A percentile compares a stretch with the other conserved stretches of the same genome.
These are phyloP conservation scores for Copidosoma aretas DNA, from an alignment of 2,888 invertebrate genomes.

Conservation along the genomic window DNA sequence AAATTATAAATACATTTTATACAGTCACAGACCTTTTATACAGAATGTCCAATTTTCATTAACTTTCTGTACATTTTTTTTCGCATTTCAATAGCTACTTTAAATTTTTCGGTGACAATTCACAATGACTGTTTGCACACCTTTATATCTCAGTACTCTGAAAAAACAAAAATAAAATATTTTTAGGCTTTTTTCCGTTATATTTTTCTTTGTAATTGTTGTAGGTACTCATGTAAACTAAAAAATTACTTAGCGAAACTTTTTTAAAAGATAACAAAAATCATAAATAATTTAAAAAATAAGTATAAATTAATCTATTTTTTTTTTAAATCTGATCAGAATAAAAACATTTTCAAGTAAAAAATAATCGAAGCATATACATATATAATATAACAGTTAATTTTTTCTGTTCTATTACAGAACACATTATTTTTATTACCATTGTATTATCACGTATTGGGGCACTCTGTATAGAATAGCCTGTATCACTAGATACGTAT, in stretches of 20 bases:
- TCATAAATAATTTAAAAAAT: conserved; percentile 15
- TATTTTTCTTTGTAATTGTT: conserved; percentile 7
- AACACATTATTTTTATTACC: conserved; percentile 16
- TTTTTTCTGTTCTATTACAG: conserved; percentile 23
- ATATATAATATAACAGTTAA: conserved; percentile 16
- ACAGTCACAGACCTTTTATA: conserved; percentile 60
- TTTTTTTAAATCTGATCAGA: not conserved
- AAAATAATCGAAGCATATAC: conserved; percentile 8
- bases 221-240: no score
- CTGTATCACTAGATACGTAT: conserved; percentile 61
- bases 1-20: conserved; percentile 63
- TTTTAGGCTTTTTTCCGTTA: not conserved
- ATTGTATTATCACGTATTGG: conserved; percentile 39
- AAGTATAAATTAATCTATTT: conserved; percentile 13
- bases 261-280: no score
- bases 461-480: conserved; percentile 59
- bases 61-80: conserved; percentile 26
- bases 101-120: conserved; percentile 16
- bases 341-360: conserved; percentile 6
- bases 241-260: no score
- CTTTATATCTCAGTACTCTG: not conserved
- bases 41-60: conserved; percentile 55
- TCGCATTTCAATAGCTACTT: conserved; percentile 30
- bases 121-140: conserved; percentile 1
- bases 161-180: conserved; percentile 19